These are phyloP conservation scores for Mechanitis mazaeus DNA, from an alignment of 2,888 invertebrate species.

Conservation along the genomic window DNA sequence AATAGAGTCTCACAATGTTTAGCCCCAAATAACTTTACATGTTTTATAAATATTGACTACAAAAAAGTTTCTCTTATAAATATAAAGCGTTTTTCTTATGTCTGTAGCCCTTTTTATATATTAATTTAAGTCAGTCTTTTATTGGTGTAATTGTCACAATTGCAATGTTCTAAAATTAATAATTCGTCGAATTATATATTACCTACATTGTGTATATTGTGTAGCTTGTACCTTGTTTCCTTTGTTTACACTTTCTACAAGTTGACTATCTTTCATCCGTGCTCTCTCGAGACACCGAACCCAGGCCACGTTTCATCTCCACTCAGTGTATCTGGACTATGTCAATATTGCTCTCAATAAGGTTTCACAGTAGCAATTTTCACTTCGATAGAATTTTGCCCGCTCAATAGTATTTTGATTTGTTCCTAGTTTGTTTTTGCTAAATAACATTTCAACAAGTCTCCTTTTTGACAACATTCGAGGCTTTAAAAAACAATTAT, in stretches of 20 bases:
- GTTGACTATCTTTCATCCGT: not conserved
- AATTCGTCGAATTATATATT: too few relatives aligned
- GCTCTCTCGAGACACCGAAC: not conserved
- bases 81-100: not conserved
- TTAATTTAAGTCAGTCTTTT: too few relatives aligned
- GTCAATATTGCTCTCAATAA: not conserved
- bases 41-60: not conserved
- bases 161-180: too few relatives aligned
- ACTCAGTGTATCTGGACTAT: not conserved
- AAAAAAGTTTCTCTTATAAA: not conserved
- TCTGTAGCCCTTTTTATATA: not conserved
- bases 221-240: too few relatives aligned
- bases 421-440: too few relatives aligned
- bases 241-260: too few relatives aligned
- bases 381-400: not conserved
- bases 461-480: too few relatives aligned
- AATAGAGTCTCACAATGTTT: not conserved
- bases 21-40: not conserved
- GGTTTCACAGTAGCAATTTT: not conserved
- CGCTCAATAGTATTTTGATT: too few relatives aligned
- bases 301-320: not conserved
- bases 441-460: too few relatives aligned
- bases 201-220: too few relatives aligned
- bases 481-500: too few relatives aligned
- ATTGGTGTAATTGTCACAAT: too few relatives aligned